These are phyloP conservation scores for Pentamera pediparva DNA, from an alignment of 53 echinoderm and acorn worm species.

Conservation along the genomic window DNA sequence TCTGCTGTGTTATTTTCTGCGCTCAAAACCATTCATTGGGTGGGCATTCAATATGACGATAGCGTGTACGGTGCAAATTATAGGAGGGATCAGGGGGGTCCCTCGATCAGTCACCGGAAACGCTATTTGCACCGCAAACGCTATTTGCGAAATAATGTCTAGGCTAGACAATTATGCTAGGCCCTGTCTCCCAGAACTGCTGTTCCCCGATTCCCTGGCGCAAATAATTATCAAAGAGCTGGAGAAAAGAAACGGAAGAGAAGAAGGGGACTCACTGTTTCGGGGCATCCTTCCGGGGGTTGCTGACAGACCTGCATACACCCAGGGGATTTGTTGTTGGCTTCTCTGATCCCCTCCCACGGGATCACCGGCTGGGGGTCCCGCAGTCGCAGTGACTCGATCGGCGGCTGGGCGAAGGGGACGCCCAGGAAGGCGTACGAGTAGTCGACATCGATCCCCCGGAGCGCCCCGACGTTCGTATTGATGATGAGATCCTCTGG, in stretches of 20 bases:
- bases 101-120: too few species aligned
- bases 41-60: too few species aligned
- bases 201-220: too few species aligned
- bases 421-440: constrained; percentile 18
- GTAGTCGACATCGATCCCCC: constrained; percentile 6
- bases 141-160: too few species aligned
- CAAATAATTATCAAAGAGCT: too few species aligned
- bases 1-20: too few species aligned
- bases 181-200: too few species aligned
- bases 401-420: constrained; percentile 24
- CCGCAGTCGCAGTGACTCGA: background rate
- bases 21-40: too few species aligned
- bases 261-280: background rate
- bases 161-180: too few species aligned
- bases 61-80: too few species aligned
- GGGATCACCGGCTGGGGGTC: constrained; percentile 4
- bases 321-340: background rate
- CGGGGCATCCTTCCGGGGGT: constrained; percentile 7
- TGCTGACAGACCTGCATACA: constrained; percentile 17
- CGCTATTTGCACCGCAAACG: too few species aligned
- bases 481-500: background rate
- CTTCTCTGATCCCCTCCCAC: background rate
- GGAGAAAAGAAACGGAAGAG: background rate
- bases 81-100: too few species aligned
- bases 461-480: constrained; percentile 2